Evolutionary conservation across 2,797 vertebrate genomes (phyloP).

Genomic region (Mergus octosetaceus): DNA sequence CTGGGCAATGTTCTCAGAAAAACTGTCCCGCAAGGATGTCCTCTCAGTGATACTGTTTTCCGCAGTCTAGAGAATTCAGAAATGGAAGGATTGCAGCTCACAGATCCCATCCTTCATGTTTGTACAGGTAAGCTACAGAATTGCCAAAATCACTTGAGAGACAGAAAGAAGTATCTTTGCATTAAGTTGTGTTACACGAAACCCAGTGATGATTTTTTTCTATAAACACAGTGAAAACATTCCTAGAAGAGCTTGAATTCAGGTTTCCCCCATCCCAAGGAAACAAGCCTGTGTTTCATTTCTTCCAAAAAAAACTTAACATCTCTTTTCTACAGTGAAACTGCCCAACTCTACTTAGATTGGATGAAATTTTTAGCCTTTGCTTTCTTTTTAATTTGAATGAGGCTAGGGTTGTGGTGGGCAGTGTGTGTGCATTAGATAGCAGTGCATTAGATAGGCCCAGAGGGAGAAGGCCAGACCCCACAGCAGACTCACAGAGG

Average conservation of each 20-base stretch:
- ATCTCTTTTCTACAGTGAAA: background rate
- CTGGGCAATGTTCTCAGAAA: background rate
- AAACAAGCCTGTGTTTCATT: background rate
- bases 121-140: background rate
- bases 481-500: background rate
- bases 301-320: background rate
- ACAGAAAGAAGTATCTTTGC: background rate
- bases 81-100: background rate
- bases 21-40: background rate
- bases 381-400: background rate
- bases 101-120: background rate
- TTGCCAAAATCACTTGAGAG: background rate
- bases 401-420: fast-evolving
- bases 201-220: background rate
- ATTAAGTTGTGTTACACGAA: background rate
- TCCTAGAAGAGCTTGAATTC: background rate
- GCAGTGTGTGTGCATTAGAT: background rate
- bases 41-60: background rate
- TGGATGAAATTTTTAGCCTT: background rate
- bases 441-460: background rate
- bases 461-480: background rate
- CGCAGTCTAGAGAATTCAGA: background rate
- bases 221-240: background rate
- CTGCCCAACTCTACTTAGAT: background rate
- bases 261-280: fast-evolving